Conservation (phyloP, 1,140 invertebrate species). For the Drosophila punjabiensis region DNA sequence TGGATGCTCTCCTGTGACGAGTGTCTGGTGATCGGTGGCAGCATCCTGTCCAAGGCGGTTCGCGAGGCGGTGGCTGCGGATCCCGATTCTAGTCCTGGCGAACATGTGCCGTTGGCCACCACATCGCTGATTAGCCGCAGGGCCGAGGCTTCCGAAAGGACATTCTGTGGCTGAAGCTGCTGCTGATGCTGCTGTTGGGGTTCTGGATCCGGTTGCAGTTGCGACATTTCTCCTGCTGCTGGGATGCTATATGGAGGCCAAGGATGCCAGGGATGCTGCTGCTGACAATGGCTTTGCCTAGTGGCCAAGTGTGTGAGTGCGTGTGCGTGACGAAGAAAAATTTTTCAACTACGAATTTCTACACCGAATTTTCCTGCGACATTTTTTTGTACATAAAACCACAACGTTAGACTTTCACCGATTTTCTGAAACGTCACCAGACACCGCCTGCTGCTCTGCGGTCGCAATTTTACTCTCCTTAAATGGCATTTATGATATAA, state of each 20-base stretch:
- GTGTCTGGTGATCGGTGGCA: slow-evolving; percentile 11
- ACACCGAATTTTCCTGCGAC: slow-evolving; percentile 68
- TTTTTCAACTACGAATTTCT: slow-evolving; percentile 60
- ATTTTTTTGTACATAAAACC: slow-evolving; percentile 72
- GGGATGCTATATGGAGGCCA: neutral
- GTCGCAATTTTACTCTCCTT: too few species aligned
- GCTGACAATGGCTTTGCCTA: slow-evolving; percentile 1
- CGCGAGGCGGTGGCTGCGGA: neutral
- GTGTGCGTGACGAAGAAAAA: slow-evolving; percentile 46
- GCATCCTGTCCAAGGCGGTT: slow-evolving; percentile 15
- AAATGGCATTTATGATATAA: too few species aligned
- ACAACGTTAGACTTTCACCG: slow-evolving; percentile 61
- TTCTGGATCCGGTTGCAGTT: slow-evolving; percentile 3
- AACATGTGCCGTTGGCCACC: neutral
- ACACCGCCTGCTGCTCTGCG: slow-evolving; percentile 1
- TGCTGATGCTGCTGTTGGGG: neutral
- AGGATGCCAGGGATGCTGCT: slow-evolving; percentile 5
- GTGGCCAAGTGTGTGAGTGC: slow-evolving; percentile 16
- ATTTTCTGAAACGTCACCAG: slow-evolving; percentile 8
- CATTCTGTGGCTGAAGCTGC: neutral
- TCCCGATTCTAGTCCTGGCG: neutral
- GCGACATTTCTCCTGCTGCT: slow-evolving; percentile 19
- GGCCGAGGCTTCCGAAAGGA: slow-evolving; percentile 57
- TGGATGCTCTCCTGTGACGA: slow-evolving; percentile 47
- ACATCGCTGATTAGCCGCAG: slow-evolving; percentile 55